phyloP scores from a whole-genome alignment of 1,140 invertebrate species.

The Atopsyche davidsoni region DNA sequence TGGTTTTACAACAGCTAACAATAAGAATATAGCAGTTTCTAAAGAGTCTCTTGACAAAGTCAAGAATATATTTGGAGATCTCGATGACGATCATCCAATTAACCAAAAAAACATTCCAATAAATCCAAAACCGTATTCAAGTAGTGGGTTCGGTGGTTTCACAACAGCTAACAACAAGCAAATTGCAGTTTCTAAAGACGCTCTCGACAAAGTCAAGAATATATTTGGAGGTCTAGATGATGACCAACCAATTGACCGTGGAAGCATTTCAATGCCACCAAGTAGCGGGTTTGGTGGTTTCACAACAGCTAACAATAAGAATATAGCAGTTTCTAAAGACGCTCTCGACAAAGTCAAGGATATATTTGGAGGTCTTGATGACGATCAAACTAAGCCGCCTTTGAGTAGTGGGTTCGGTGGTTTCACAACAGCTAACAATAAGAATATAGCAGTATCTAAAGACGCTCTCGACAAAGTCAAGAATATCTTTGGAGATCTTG shows the following conservation, averaged over 20 bases:
- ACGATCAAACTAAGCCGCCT: not conserved
- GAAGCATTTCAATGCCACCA: too few relatives aligned
- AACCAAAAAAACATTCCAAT: not conserved
- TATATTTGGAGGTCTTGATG: constrained; percentile 19
- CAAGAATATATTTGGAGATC: constrained; percentile 25
- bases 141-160: constrained; percentile 29
- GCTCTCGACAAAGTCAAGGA: constrained; percentile 28
- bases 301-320: constrained; percentile 15
- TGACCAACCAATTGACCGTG: not conserved
- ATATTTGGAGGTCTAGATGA: constrained; percentile 28
- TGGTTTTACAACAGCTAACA: constrained; percentile 28
- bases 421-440: constrained; percentile 34
- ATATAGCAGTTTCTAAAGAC: not conserved
- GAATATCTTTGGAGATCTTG: constrained; percentile 28
- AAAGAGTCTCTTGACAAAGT: constrained; percentile 24
- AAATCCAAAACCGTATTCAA: not conserved
- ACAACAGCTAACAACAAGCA: constrained; percentile 34
- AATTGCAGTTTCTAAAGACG: constrained; percentile 32
- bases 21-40: constrained; percentile 8
- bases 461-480: constrained; percentile 30
- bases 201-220: constrained; percentile 31
- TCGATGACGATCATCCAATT: constrained; percentile 1
- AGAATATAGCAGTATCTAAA: constrained; percentile 31
- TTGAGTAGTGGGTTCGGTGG: constrained; percentile 20
- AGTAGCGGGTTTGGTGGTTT: constrained; percentile 26